These are phyloP conservation scores for Neogale vison DNA, from an alignment of 2,113 vertebrate genomes.

Conservation along the genomic window DNA sequence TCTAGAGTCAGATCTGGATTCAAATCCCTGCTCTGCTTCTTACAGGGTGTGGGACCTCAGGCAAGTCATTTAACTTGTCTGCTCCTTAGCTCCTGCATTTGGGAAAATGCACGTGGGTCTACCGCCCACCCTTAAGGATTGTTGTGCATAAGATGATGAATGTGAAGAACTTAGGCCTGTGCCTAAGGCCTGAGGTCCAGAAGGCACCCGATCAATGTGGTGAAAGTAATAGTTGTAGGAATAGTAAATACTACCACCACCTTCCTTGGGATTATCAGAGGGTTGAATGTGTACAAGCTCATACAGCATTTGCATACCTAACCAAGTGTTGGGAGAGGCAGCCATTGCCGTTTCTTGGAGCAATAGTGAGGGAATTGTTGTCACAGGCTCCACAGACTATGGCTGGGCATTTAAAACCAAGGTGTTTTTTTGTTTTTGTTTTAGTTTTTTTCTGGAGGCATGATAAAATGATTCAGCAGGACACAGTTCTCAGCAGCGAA, in stretches of 20 bases:
- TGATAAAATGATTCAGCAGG: conserved; percentile 28
- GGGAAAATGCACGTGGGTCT: not conserved
- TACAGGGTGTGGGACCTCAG: not conserved
- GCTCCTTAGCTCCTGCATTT: not conserved
- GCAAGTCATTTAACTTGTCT: conserved; percentile 6
- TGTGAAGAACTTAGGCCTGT: not conserved
- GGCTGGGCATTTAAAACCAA: not conserved
- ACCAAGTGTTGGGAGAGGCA: not conserved
- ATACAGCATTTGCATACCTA: not conserved
- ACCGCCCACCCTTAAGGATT: not conserved
- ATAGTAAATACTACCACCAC: not conserved
- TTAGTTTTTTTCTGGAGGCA: not conserved
- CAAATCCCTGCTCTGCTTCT: not conserved
- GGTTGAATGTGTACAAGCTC: not conserved
- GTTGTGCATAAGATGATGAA: not conserved
- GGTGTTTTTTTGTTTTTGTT: not conserved
- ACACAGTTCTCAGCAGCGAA: conserved; percentile 15
- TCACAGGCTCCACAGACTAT: not conserved
- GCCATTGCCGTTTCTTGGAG: not conserved
- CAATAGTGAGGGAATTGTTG: not conserved
- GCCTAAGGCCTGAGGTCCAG: not conserved
- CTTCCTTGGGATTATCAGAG: not conserved
- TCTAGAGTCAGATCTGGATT: conserved; percentile 4
- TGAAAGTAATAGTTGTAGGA: not conserved
- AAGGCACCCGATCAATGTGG: not conserved